Percentiles rank a stretch among this genome's conserved stretches.
Evolutionary conservation across 53 echinoderm and acorn worm genomes (phyloP).

Genomic region (Arbacia lixula): DNA sequence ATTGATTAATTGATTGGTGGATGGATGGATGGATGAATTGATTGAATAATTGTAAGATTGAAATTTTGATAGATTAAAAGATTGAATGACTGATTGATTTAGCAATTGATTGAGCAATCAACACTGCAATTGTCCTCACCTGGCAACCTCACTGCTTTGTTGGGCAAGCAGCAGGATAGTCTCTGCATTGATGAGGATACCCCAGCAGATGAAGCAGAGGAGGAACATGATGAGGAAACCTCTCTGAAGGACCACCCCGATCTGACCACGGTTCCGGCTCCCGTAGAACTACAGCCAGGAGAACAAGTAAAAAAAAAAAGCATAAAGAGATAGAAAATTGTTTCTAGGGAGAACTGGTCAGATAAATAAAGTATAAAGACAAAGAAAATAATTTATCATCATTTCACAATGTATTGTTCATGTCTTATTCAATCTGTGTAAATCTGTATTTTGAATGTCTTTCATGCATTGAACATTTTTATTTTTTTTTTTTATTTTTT

Average conservation of each 20-base stretch:
- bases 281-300: slow-evolving; percentile 74
- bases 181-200: slow-evolving; percentile 77
- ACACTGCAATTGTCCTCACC: too few relatives aligned
- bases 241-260: slow-evolving; percentile 81
- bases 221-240: slow-evolving; percentile 62
- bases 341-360: background rate
- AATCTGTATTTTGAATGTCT: too few relatives aligned
- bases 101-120: too few relatives aligned
- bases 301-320: background rate
- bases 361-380: background rate
- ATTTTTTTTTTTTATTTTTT: too few relatives aligned
- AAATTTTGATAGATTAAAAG: too few relatives aligned
- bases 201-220: slow-evolving; percentile 58
- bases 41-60: too few relatives aligned
- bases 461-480: too few relatives aligned
- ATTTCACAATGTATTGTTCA: too few relatives aligned
- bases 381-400: background rate
- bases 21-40: too few relatives aligned
- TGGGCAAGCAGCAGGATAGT: slow-evolving; percentile 59
- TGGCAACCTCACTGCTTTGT: slow-evolving; percentile 68
- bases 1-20: too few relatives aligned
- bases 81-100: too few relatives aligned
- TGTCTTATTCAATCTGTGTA: too few relatives aligned
- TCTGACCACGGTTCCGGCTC: slow-evolving; percentile 70
- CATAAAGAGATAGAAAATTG: background rate